Conservation (phyloP, 2,888 invertebrate species). For the Argyresthia goedartella region DNA sequence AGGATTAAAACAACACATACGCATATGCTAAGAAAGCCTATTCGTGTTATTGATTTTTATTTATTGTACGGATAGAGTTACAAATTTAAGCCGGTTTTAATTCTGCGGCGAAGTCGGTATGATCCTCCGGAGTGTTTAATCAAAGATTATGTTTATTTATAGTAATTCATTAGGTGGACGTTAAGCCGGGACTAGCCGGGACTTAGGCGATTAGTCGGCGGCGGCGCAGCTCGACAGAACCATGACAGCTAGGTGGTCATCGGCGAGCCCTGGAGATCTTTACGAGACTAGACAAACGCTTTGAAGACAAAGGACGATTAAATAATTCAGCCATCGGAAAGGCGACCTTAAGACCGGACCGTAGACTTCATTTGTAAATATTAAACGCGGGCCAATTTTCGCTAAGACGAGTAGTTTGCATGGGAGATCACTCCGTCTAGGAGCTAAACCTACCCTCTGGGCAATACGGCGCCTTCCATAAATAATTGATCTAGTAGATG, state of each 20-base stretch:
- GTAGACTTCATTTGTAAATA: conserved; percentile 57
- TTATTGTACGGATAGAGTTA: not conserved
- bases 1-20: conserved; percentile 70
- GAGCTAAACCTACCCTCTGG: conserved; percentile 53
- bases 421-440: conserved; percentile 62
- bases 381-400: conserved; percentile 57
- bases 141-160: not conserved
- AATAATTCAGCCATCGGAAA: conserved; percentile 60
- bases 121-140: not conserved
- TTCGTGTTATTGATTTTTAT: not conserved
- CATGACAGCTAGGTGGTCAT: conserved; percentile 60
- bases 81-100: no score
- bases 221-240: conserved; percentile 57
- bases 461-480: conserved; percentile 48
- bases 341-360: conserved; percentile 46
- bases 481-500: conserved; percentile 66
- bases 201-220: conserved; percentile 56
- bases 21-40: conserved; percentile 21
- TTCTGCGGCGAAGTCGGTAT: no score
- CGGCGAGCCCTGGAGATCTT: conserved; percentile 59
- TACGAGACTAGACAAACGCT: conserved; percentile 44
- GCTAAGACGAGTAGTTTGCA: conserved; percentile 64
- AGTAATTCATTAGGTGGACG: not conserved
- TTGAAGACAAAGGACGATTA: conserved; percentile 57
- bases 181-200: no score